Evolutionary conservation across 2,888 invertebrate genomes (phyloP).

Genomic region (Dyspetes luteomarginatus): DNA sequence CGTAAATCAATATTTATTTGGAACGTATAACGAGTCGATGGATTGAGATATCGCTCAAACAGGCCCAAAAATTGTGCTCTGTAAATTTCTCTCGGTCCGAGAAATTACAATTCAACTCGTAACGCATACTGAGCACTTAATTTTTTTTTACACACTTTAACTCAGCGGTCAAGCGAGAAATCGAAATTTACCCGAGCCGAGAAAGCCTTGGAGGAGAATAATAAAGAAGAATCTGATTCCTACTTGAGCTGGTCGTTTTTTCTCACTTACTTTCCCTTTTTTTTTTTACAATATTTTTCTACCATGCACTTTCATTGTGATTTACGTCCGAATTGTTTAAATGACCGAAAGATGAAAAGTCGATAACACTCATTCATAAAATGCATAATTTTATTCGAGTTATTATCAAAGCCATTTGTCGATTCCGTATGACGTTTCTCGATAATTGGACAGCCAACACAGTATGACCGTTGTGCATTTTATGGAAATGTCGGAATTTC

Average conservation of each 20-base stretch:
- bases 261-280: background rate
- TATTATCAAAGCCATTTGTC: too few species aligned
- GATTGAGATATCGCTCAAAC: slow-evolving; percentile 8
- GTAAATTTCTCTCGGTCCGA: background rate
- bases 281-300: background rate
- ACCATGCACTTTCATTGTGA: background rate
- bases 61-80: background rate
- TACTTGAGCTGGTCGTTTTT: background rate
- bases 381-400: too few species aligned
- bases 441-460: too few species aligned
- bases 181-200: background rate
- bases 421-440: too few species aligned
- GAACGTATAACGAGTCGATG: background rate
- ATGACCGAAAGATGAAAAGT: too few species aligned
- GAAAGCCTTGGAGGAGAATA: background rate
- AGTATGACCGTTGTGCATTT: too few species aligned
- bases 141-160: background rate
- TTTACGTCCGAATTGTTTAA: background rate
- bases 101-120: slow-evolving; percentile 1
- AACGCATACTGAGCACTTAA: background rate
- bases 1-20: background rate
- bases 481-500: too few species aligned
- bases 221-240: background rate
- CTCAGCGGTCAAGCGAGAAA: background rate
- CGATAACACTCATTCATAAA: too few species aligned